Conservation (phyloP, 2,797 vertebrate genomes). For the Mus caroli region DNA sequence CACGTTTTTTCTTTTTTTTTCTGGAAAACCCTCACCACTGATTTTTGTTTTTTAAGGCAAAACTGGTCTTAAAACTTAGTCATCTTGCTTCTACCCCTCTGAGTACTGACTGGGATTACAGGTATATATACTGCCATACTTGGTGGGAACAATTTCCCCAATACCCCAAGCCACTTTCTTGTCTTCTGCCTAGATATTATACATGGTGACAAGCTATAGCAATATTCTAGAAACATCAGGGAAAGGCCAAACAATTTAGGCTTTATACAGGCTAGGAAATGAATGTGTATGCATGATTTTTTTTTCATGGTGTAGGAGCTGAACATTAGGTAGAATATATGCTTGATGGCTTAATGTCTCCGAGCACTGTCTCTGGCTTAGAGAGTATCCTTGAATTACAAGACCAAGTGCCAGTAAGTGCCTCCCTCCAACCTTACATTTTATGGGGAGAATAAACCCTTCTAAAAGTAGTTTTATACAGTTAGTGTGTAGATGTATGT, state of each 20-base stretch:
- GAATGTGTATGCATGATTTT: background rate
- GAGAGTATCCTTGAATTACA: background rate
- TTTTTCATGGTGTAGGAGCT: background rate
- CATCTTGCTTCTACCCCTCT: background rate
- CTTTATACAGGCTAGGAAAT: background rate
- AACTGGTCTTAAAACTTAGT: background rate
- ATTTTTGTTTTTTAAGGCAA: background rate
- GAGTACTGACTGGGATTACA: background rate
- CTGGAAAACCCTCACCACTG: background rate
- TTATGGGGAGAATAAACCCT: background rate
- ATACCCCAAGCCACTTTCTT: background rate
- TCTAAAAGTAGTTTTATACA: background rate
- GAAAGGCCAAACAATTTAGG: background rate
- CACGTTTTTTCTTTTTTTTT: background rate
- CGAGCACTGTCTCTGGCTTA: background rate
- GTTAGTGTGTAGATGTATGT: background rate
- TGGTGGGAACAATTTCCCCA: background rate
- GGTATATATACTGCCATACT: background rate
- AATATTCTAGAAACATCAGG: background rate
- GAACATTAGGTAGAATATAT: background rate
- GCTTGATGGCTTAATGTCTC: background rate
- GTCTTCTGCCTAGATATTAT: slow-evolving; percentile 27
- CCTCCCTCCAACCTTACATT: slow-evolving; percentile 23
- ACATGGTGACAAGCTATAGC: background rate
- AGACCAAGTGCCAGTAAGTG: background rate